A percentile compares a stretch with the other conserved stretches of the same genome.
phyloP scores from a whole-genome alignment of 1,140 invertebrate genomes.

The Adoxophyes honmai region DNA sequence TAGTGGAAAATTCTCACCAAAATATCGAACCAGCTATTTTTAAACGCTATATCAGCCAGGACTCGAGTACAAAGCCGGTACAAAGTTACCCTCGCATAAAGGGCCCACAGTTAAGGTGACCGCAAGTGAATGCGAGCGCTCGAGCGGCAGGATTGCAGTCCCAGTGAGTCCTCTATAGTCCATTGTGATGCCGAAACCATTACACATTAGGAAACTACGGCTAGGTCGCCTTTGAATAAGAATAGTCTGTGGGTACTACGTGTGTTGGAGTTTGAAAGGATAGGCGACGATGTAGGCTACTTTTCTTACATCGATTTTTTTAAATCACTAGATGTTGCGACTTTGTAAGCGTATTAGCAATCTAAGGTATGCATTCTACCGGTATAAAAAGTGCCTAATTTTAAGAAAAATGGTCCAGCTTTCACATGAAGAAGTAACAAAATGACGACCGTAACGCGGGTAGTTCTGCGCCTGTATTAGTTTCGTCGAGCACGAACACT shows the following conservation, averaged over 20 bases:
- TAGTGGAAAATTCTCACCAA: conserved; percentile 8
- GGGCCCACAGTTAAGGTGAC: conserved; percentile 56
- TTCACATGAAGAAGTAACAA: too few relatives aligned
- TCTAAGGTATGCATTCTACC: too few relatives aligned
- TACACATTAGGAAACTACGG: conserved; percentile 28
- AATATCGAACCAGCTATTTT: conserved; percentile 28
- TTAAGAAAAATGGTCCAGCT: too few relatives aligned
- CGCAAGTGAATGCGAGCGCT: conserved; percentile 48
- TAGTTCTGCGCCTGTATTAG: too few relatives aligned
- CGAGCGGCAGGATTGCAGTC: conserved; percentile 42
- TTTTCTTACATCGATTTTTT: too few relatives aligned
- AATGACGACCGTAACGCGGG: too few relatives aligned
- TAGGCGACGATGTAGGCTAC: too few relatives aligned
- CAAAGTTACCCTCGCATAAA: conserved; percentile 48
- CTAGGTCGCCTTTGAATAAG: conserved; percentile 11
- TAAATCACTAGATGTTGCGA: too few relatives aligned
- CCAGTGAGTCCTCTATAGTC: too few relatives aligned
- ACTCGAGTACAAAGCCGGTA: conserved; percentile 31
- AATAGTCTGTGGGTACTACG: not conserved
- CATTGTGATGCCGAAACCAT: conserved; percentile 40
- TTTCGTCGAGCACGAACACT: too few relatives aligned
- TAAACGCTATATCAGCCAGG: not conserved
- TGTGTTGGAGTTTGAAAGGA: not conserved
- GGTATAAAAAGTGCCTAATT: too few relatives aligned
- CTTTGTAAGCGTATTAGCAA: too few relatives aligned